Evolutionary conservation across 2,888 invertebrate species (phyloP).

Genomic region (Drosophila histrio): DNA sequence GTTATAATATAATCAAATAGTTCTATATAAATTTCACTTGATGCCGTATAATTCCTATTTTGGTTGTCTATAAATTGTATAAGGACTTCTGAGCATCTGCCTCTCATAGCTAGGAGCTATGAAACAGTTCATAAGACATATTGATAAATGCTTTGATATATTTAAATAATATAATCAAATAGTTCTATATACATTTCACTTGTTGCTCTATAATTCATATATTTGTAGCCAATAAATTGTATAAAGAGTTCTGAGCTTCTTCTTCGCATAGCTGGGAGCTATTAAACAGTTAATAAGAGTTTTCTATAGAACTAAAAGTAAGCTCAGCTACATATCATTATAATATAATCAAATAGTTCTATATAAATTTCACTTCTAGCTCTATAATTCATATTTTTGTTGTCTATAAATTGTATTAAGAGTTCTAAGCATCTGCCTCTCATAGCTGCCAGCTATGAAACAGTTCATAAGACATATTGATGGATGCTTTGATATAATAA

Average conservation of each 20-base stretch:
- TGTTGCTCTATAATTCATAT: not conserved
- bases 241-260: not conserved
- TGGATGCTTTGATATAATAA: constrained; percentile 13
- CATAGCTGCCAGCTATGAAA: constrained; percentile 10
- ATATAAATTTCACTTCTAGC: no score
- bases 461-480: constrained; percentile 20
- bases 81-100: not conserved
- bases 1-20: no score
- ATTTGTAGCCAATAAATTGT: not conserved
- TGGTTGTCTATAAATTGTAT: not conserved
- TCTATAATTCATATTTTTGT: no score
- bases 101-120: not conserved
- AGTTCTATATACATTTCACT: not conserved
- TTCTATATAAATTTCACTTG: no score
- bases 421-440: not conserved
- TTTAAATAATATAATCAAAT: not conserved
- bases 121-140: constrained; percentile 20
- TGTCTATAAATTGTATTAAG: not conserved
- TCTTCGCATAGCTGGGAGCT: not conserved
- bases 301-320: no score
- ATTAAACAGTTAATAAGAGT: constrained; percentile 17
- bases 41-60: no score
- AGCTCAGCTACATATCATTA: no score
- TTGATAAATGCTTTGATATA: constrained; percentile 14
- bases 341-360: no score